Base-by-base conservation (phyloP, 2,888 invertebrate species). In the Heliconius erato region DNA sequence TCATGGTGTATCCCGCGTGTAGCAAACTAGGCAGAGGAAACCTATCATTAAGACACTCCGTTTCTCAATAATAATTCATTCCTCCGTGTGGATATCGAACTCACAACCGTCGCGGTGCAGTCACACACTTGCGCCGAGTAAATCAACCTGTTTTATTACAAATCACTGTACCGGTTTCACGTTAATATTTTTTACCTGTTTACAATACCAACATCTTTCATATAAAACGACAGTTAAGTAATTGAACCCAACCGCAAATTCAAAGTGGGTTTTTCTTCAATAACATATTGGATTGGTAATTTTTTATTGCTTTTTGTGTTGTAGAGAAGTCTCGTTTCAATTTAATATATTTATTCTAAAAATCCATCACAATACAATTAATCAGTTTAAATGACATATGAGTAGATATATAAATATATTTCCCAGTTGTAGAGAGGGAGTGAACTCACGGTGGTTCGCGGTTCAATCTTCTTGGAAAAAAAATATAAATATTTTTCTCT, bases 161-260 rank as follows among this genome's bases (percentile, higher is more conserved):
- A 40, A 9, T 40, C 49, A 16, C 49, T 16, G 49, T 49, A 1
- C 16, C 16, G 6, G 19, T 54, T 4, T 23, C 54, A 23, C 54
- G 19, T 54, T 16, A 54, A 54, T 54, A 54, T 19, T 19, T 54
- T 35, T 54, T 54, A 19, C 71, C 40, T 71, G n/a, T 71, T 12
- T 71, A 12, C n/a, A 12, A 40, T 14, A 40, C 32, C 9, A 9
- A 11, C 32, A 19, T 32, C 7, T 68, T 68, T n/a, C 35, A 23
- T 74, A 54, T 54, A 54, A 54, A 54, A 49, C 16, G 49, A 49
- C 49, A 49, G 49, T 49, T 6, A 49, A 59, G 16, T 32, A 32
- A 32, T 28, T 76, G n/a, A 76, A 59, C 35, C 32, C 16, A 35
- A 76, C 59, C 74, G 74, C 74, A 76, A 76, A 76, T 59, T 59